Evolutionary conservation across 2,888 invertebrate species (phyloP).

Genomic region (Torymus aiolomorphi): DNA sequence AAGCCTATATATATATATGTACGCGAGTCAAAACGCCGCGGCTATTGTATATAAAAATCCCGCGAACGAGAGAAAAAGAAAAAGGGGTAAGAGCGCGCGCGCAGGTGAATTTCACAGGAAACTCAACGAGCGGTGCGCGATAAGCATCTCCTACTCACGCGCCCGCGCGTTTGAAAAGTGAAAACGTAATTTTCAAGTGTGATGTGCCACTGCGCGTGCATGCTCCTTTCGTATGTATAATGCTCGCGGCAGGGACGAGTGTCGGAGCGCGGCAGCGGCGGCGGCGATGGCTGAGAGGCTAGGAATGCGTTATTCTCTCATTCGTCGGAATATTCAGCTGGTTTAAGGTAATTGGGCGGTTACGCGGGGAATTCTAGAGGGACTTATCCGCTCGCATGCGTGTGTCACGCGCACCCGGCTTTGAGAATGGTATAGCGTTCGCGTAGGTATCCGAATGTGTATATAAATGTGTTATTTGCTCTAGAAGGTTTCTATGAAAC

Average conservation of each 20-base stretch:
- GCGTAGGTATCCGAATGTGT: constrained; percentile 32
- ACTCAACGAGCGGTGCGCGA: not conserved
- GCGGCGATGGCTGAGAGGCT: too few species aligned
- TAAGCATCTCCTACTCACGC: too few species aligned
- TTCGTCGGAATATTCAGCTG: constrained; percentile 72
- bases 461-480: not conserved
- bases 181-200: constrained; percentile 27
- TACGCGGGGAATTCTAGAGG: constrained; percentile 54
- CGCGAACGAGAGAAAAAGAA: not conserved
- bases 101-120: constrained; percentile 36
- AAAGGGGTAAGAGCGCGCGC: too few species aligned
- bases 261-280: not conserved
- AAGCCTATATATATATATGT: too few species aligned
- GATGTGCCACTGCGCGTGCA: not conserved
- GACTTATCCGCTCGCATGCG: constrained; percentile 61
- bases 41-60: not conserved
- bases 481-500: not conserved
- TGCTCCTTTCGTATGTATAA: too few species aligned
- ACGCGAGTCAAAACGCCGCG: not conserved
- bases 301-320: constrained; percentile 60
- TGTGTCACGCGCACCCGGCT: constrained; percentile 61
- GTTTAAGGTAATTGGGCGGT: constrained; percentile 74
- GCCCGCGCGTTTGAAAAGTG: not conserved
- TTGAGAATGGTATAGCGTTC: constrained; percentile 43
- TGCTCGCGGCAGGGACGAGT: constrained; percentile 2